A percentile compares a stretch with the other conserved stretches of the same genome.
Conservation (phyloP, 2,113 vertebrate genomes). For the Zosterops borbonicus region DNA sequence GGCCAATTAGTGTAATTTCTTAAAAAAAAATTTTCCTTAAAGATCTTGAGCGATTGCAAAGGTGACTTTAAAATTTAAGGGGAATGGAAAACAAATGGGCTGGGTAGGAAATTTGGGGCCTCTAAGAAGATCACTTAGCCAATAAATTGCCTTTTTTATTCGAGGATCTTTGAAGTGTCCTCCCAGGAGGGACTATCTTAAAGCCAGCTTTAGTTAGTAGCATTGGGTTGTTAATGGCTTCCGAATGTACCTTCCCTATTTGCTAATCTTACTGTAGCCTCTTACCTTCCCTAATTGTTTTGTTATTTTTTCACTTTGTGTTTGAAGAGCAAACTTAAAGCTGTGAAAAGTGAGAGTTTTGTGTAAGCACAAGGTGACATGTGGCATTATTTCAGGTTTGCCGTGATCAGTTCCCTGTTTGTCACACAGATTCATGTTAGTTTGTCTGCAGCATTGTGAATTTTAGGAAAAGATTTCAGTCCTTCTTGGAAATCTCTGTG, state of each 20-base stretch:
- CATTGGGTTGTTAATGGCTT: constrained; percentile 44
- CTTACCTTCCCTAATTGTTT: not conserved
- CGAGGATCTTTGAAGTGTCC: constrained; percentile 54
- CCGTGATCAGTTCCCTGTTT: not conserved
- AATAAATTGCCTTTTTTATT: constrained; percentile 55
- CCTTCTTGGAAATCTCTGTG: constrained; percentile 62
- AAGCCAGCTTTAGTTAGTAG: constrained; percentile 24
- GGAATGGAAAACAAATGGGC: constrained; percentile 58
- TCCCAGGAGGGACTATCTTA: constrained; percentile 32
- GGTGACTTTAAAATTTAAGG: constrained; percentile 64
- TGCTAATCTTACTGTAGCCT: not conserved
- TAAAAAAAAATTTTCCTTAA: constrained; percentile 47
- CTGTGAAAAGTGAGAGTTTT: not conserved
- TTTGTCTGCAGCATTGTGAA: not conserved
- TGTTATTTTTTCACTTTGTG: not conserved
- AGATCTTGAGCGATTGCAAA: constrained; percentile 53
- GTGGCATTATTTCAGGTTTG: not conserved
- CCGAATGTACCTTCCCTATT: constrained; percentile 38
- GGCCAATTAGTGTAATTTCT: constrained; percentile 65
- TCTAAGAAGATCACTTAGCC: constrained; percentile 36
- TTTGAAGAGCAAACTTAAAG: not conserved
- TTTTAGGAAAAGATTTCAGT: constrained; percentile 49
- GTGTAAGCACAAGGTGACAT: not conserved
- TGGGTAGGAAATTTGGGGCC: constrained; percentile 41
- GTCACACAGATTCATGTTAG: not conserved